Conservation (phyloP, 2,797 vertebrate genomes). For the Pantherophis alleghaniensis region DNA sequence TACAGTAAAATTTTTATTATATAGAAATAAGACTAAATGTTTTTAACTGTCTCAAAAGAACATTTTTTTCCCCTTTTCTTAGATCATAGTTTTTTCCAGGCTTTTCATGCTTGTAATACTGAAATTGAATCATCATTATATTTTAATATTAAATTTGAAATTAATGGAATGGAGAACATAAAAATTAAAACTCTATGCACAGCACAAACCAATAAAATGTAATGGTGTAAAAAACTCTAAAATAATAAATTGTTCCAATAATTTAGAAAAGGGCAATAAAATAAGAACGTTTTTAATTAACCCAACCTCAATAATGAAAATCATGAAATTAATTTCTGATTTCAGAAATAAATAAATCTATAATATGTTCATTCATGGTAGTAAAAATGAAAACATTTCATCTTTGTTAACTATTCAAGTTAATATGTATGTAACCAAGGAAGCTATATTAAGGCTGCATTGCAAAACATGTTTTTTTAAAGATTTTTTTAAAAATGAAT, state of each 20-base stretch:
- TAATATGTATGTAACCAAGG: not conserved
- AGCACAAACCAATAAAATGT: slow-evolving; percentile 65
- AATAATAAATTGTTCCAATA: slow-evolving; percentile 60
- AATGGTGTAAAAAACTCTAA: slow-evolving; percentile 48
- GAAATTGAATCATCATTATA: slow-evolving; percentile 53
- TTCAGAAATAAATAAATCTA: slow-evolving; percentile 54
- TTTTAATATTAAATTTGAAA: slow-evolving; percentile 69
- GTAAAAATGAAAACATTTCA: slow-evolving; percentile 40
- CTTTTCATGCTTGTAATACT: slow-evolving; percentile 44
- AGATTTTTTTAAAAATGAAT: not conserved
- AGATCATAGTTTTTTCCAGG: slow-evolving; percentile 13
- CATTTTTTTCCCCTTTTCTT: slow-evolving; percentile 19
- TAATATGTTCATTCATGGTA: slow-evolving; percentile 40
- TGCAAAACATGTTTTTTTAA: not conserved
- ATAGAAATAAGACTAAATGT: not conserved
- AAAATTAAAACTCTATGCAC: slow-evolving; percentile 59
- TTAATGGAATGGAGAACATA: slow-evolving; percentile 68
- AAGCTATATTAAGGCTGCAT: not conserved
- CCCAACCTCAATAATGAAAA: slow-evolving; percentile 64
- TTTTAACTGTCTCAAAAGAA: slow-evolving; percentile 7
- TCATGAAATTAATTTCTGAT: slow-evolving; percentile 64
- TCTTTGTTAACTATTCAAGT: slow-evolving; percentile 6
- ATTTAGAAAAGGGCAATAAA: slow-evolving; percentile 62
- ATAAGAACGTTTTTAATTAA: slow-evolving; percentile 66
- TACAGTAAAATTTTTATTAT: not conserved